These are phyloP conservation scores for Ammospiza maritima DNA, from an alignment of 2,797 vertebrate species.

Conservation along the genomic window DNA sequence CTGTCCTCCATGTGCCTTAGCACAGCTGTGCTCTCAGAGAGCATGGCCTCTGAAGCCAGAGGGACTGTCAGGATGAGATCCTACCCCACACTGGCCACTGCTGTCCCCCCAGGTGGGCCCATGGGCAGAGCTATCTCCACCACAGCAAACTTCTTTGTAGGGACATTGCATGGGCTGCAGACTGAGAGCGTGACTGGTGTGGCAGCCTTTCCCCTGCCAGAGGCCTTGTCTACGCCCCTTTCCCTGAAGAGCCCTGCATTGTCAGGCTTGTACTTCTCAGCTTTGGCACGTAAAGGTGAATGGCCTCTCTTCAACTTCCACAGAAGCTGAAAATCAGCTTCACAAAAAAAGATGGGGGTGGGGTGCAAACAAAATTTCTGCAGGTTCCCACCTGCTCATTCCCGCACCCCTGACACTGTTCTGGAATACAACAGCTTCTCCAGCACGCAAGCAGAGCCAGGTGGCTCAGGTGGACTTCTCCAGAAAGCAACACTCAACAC, in stretches of 20 bases:
- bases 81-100: background rate
- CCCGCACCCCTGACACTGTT: background rate
- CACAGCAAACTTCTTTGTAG: fast-evolving
- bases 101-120: background rate
- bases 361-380: background rate
- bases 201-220: background rate
- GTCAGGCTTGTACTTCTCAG: background rate
- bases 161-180: background rate
- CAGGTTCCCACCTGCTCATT: background rate
- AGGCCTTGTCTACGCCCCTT: fast-evolving
- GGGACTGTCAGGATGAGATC: background rate
- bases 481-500: fast-evolving
- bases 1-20: background rate
- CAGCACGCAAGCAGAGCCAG: fast-evolving
- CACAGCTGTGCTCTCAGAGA: background rate
- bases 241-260: background rate
- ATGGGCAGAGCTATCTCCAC: background rate
- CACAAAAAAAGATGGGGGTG: background rate
- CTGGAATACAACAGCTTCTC: fast-evolving
- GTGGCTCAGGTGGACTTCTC: background rate
- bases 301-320: background rate
- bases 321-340: background rate
- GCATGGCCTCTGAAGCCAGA: background rate
- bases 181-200: fast-evolving
- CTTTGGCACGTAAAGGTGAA: background rate